Evolutionary conservation across 2,797 vertebrate species (phyloP), one percentile per base, ranked within the genome.

Genomic region (Spheniscus humboldti): DNA sequence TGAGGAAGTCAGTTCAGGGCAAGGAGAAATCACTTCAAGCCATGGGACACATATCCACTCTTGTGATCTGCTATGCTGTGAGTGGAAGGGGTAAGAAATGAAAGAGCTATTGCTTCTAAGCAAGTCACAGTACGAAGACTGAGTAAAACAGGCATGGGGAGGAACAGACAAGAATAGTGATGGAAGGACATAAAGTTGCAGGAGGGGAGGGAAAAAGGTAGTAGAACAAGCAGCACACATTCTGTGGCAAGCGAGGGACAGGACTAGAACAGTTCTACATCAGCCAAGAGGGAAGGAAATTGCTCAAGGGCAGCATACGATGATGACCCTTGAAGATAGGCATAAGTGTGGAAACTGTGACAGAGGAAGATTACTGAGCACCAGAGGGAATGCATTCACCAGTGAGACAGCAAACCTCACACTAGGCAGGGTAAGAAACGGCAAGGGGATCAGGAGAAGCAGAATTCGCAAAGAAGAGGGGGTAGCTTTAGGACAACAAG

Each of bases 1-100:
- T 94, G 92, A 91, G 93, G 94, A 96, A 96, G 82, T 95, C 76
- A 66, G 72, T 52, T 60, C 11, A 17, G 28, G 35, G 73, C 60
- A 92, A 30, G 59, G 28, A 91, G 89, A 96, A 90, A 90, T 81
- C 30, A 76, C 37, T 94, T 87, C 45, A 76, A 86, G 78, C 59
- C 57, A 62, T 13, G 57, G 37, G 72, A 89, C 80, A 43, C 41
- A 59, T 10, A 75, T 48, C 17, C 59, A 50, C 19, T 59, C 45
- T 43, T 67, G 45, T 71, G 60, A 80, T 28, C 43, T 79, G 62
- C 24, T 82, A 9, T 18, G 22, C 25, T 12, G 4, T 35, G 45
- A 88, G 41, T 33, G 16, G 56, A 81, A 88, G 25, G 10, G 10
- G 13, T 71, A 77, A 93, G 68, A 91, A 91, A 88, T 7, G 13